Percentiles rank a stretch among this genome's conserved stretches.
Conservation (phyloP, 2,888 invertebrate genomes). For the Drosophila borealis region DNA sequence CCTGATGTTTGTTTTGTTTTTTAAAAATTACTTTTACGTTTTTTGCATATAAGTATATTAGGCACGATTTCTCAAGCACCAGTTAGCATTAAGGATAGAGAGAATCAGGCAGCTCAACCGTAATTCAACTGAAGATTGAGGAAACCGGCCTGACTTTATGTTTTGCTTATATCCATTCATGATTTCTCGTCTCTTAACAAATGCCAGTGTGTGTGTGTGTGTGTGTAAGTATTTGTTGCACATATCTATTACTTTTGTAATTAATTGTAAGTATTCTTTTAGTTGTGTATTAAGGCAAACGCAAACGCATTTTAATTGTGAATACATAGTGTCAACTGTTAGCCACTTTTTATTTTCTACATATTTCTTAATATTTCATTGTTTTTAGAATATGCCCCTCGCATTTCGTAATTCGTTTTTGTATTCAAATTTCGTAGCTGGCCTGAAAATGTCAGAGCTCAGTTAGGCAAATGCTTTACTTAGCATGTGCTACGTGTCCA, state of each 20-base stretch:
- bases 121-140: slow-evolving; percentile 55
- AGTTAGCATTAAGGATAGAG: slow-evolving; percentile 32
- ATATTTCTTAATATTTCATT: slow-evolving; percentile 1
- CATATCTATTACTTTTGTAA: not conserved
- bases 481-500: slow-evolving; percentile 1
- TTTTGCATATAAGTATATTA: slow-evolving; percentile 14
- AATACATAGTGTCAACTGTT: slow-evolving; percentile 47
- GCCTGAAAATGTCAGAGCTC: slow-evolving; percentile 40
- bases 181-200: not conserved
- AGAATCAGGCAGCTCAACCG: slow-evolving; percentile 57
- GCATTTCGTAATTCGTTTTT: slow-evolving; percentile 10
- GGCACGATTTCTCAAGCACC: slow-evolving; percentile 64
- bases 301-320: slow-evolving; percentile 64
- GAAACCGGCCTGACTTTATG: slow-evolving; percentile 51
- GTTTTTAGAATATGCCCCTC: not conserved
- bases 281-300: slow-evolving; percentile 63
- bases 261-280: not conserved
- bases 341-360: not conserved
- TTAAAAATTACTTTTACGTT: not conserved
- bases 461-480: slow-evolving; percentile 21
- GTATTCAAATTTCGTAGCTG: slow-evolving; percentile 25
- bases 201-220: not conserved
- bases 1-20: slow-evolving; percentile 11
- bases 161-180: slow-evolving; percentile 12
- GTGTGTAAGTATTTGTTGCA: not conserved